A percentile compares a stretch with the other conserved stretches of the same genome.
Evolutionary conservation across 2,797 vertebrate species (phyloP).

Genomic region (Acanthurus tractus): DNA sequence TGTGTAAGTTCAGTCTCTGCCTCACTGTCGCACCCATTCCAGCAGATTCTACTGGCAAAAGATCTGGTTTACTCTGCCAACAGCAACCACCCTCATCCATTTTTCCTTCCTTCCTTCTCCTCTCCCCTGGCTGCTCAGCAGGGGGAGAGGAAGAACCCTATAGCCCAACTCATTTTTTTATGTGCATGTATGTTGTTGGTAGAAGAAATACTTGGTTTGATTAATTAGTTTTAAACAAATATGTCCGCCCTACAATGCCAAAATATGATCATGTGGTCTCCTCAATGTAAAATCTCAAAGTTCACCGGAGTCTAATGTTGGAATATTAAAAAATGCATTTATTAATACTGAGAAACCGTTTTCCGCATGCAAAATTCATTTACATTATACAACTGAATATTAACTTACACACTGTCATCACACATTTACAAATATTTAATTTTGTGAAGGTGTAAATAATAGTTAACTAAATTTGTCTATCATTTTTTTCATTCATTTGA

Average conservation of each 20-base stretch:
- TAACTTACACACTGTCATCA: constrained; percentile 16
- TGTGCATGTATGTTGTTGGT: constrained; percentile 46
- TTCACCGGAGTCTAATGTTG: neutral
- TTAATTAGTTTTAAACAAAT: constrained; percentile 41
- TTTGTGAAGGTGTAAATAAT: neutral
- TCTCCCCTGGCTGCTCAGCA: constrained; percentile 40
- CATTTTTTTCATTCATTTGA: neutral
- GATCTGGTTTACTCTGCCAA: constrained; percentile 66
- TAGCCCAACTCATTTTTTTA: constrained; percentile 34
- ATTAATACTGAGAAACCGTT: constrained; percentile 21
- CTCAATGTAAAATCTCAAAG: constrained; percentile 28
- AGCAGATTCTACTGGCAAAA: constrained; percentile 75
- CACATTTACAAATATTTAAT: constrained; percentile 48
- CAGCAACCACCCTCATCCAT: constrained; percentile 67
- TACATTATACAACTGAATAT: constrained; percentile 34
- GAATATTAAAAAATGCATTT: constrained; percentile 34
- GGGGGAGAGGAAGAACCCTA: constrained; percentile 50
- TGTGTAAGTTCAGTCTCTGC: constrained; percentile 42
- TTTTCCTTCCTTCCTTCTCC: constrained; percentile 43
- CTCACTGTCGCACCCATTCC: constrained; percentile 68
- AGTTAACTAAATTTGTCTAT: neutral
- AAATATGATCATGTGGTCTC: constrained; percentile 5
- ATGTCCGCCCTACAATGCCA: constrained; percentile 14
- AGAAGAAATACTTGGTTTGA: constrained; percentile 30
- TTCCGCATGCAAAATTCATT: constrained; percentile 18